A percentile compares a stretch with the other conserved stretches of the same genome.
Conservation (phyloP, 2,888 invertebrate genomes). For the Therioaphis trifolii region DNA sequence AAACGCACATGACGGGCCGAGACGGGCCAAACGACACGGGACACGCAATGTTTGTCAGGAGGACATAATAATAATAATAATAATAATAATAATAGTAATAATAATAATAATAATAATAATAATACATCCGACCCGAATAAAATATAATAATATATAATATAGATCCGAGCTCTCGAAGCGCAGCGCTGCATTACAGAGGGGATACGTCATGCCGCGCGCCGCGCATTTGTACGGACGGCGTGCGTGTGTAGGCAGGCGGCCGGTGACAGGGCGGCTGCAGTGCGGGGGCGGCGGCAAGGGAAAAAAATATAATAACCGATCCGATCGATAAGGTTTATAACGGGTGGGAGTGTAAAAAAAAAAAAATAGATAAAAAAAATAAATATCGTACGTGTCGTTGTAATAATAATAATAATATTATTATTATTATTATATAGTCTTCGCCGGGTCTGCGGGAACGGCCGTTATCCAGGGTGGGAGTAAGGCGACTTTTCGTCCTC, state of each 20-base stretch:
- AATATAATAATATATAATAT: no score
- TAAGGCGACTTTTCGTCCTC: background rate
- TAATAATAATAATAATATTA: no score
- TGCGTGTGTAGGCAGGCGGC: background rate
- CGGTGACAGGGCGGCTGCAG: background rate
- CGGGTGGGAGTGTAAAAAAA: background rate
- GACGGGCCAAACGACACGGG: slow-evolving; percentile 1
- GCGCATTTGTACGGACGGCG: background rate
- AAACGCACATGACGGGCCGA: slow-evolving; percentile 10
- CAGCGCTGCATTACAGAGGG: no score
- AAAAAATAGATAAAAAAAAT: background rate
- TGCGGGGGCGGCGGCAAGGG: no score
- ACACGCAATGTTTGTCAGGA: slow-evolving; percentile 18
- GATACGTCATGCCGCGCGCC: no score
- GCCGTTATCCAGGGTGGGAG: no score
- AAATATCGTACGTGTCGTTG: background rate
- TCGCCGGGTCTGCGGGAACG: no score
- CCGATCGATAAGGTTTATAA: background rate
- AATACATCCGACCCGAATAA: background rate
- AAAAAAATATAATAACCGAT: background rate
- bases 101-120: no score
- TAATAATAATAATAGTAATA: no score
- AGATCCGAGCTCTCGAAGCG: no score
- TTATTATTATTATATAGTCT: no score
- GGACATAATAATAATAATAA: no score